phyloP scores from a whole-genome alignment of 1,140 invertebrate species.

The Hydropsyche tenuis region DNA sequence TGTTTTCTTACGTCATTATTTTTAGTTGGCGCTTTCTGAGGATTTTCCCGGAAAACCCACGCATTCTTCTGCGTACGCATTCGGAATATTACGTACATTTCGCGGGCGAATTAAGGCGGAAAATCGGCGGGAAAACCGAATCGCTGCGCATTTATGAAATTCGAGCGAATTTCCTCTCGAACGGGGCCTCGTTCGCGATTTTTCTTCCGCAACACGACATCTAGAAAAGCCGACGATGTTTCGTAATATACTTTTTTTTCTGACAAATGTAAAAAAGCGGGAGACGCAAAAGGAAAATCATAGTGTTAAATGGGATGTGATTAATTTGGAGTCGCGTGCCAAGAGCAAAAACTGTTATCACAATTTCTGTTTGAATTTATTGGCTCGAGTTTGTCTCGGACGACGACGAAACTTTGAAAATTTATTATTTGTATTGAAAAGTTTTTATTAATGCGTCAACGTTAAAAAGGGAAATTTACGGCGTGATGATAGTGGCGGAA shows the following conservation, averaged over 20 bases:
- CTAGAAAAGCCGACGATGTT: too few relatives aligned
- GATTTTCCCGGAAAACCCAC: neutral
- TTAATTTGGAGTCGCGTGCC: neutral
- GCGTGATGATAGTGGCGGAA: neutral
- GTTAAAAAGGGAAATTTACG: neutral
- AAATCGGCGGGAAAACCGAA: neutral
- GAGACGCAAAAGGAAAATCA: neutral
- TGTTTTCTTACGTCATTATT: conserved; percentile 6
- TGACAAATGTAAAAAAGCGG: neutral
- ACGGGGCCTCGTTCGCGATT: too few relatives aligned
- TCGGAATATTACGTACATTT: neutral
- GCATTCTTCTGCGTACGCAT: neutral
- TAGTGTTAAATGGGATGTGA: conserved; percentile 8
- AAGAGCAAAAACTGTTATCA: conserved; percentile 11
- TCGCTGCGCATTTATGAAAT: neutral
- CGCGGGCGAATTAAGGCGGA: neutral
- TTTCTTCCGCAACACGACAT: too few relatives aligned
- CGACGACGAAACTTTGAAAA: conserved; percentile 17
- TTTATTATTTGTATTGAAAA: conserved; percentile 27
- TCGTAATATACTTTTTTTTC: too few relatives aligned
- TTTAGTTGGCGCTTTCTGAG: neutral
- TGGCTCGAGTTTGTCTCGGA: conserved; percentile 15
- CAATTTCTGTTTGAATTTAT: conserved; percentile 14
- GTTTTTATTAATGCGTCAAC: conserved; percentile 23
- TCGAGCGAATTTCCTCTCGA: too few relatives aligned